phyloP scores from a whole-genome alignment of 2,888 invertebrate species.

The Amblyteles armatorius region DNA sequence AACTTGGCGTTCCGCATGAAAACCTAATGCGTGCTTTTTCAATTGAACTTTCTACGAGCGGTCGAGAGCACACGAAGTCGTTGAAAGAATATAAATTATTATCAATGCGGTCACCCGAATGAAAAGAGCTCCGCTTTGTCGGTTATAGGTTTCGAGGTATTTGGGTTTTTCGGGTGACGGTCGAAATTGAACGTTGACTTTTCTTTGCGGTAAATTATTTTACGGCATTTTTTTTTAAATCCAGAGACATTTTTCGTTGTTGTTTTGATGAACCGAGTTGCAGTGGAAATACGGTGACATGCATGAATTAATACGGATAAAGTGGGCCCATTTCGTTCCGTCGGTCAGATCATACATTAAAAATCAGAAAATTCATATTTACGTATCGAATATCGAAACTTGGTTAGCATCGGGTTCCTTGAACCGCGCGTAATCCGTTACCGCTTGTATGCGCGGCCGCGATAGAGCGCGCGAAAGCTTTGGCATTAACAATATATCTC shows the following conservation, averaged over 20 bases:
- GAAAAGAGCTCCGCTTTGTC: no score
- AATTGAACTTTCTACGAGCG: background rate
- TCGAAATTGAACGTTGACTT: no score
- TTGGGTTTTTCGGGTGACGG: no score
- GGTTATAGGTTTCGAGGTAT: no score
- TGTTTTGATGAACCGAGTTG: no score
- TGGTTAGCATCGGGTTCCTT: background rate
- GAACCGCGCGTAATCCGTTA: background rate
- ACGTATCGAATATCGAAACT: background rate
- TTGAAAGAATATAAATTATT: background rate
- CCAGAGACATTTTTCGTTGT: no score
- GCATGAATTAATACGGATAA: background rate
- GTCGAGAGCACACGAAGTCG: background rate
- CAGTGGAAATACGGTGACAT: no score
- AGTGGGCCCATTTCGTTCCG: background rate
- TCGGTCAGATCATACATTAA: no score
- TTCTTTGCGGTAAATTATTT: no score
- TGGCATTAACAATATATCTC: constrained; percentile 41
- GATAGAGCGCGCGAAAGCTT: constrained; percentile 3
- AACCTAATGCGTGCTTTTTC: background rate
- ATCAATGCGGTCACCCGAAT: no score
- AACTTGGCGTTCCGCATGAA: constrained; percentile 6
- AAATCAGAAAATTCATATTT: background rate
- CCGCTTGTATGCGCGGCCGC: background rate
- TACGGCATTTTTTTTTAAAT: no score